Percentiles rank a stretch among this genome's conserved stretches.
Conservation (phyloP, 2,113 vertebrate genomes). For the Mystacornis crossleyi region DNA sequence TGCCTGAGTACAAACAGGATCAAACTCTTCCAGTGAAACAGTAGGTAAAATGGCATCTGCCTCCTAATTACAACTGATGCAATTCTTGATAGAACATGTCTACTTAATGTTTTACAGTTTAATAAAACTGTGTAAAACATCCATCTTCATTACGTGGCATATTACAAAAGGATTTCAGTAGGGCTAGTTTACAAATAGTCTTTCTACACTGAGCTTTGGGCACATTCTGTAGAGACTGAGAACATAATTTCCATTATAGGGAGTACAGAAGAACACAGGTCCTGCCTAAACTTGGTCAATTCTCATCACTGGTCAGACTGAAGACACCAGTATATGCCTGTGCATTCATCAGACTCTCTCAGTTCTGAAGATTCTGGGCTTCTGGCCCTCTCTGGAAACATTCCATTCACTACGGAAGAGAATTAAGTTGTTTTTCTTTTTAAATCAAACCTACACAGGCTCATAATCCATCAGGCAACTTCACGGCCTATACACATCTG, state of each 20-base stretch:
- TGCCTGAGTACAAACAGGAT: not conserved
- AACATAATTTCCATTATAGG: not conserved
- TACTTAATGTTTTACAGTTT: not conserved
- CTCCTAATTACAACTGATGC: not conserved
- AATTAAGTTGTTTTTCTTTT: constrained; percentile 52
- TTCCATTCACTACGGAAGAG: not conserved
- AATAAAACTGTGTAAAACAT: not conserved
- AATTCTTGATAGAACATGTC: not conserved
- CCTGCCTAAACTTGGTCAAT: not conserved
- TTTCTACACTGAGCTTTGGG: not conserved
- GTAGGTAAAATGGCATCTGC: not conserved
- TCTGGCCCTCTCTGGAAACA: not conserved
- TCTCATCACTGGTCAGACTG: not conserved
- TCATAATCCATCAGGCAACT: constrained; percentile 60
- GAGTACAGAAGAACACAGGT: not conserved
- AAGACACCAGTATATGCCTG: not conserved
- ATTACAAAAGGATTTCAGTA: not conserved
- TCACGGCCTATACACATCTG: constrained; percentile 56
- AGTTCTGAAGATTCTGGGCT: not conserved
- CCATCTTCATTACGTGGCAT: not conserved
- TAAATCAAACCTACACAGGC: constrained; percentile 57
- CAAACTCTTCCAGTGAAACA: not conserved
- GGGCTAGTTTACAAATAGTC: not conserved
- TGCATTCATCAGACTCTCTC: not conserved
- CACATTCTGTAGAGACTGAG: not conserved